A percentile compares a stretch with the other conserved stretches of the same genome.
Evolutionary conservation across 2,797 vertebrate species (phyloP).

Genomic region (Setipinna tenuifilis): DNA sequence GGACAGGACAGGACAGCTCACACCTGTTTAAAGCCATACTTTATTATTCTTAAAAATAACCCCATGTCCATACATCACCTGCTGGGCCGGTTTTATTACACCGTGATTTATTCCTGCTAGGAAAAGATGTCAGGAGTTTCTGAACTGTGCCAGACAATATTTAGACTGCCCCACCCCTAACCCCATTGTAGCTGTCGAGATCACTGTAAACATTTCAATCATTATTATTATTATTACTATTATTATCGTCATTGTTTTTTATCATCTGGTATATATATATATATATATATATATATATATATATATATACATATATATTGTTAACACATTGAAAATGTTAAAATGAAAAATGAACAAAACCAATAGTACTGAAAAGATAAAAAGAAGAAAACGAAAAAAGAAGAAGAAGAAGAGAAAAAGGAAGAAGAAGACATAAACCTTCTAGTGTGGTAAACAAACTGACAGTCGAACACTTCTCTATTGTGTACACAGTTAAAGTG

Average conservation of each 20-base stretch:
- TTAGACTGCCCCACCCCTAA: background rate
- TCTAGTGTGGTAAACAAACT: background rate
- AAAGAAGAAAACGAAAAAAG: too few species aligned
- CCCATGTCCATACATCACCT: constrained; percentile 43
- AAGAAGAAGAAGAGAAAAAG: too few species aligned
- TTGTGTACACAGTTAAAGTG: background rate
- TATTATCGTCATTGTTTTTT: too few species aligned
- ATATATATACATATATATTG: too few species aligned
- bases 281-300: too few species aligned
- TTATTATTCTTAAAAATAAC: constrained; percentile 74
- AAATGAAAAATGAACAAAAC: too few species aligned
- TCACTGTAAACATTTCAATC: background rate
- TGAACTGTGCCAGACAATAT: background rate
- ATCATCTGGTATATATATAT: too few species aligned
- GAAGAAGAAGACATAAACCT: background rate
- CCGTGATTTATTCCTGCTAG: constrained; percentile 59
- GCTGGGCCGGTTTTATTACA: constrained; percentile 52
- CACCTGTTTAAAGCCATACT: constrained; percentile 71
- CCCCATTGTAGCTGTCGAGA: constrained; percentile 17
- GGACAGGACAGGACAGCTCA: constrained; percentile 59
- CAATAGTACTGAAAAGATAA: too few species aligned
- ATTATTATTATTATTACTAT: background rate
- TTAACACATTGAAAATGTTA: too few species aligned
- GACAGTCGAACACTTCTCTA: background rate
- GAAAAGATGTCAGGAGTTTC: constrained; percentile 27